Percentiles rank a stretch among this genome's conserved stretches.
These are phyloP conservation scores for Trachelus stipa DNA, from an alignment of 2,888 invertebrate genomes.

Conservation along the genomic window DNA sequence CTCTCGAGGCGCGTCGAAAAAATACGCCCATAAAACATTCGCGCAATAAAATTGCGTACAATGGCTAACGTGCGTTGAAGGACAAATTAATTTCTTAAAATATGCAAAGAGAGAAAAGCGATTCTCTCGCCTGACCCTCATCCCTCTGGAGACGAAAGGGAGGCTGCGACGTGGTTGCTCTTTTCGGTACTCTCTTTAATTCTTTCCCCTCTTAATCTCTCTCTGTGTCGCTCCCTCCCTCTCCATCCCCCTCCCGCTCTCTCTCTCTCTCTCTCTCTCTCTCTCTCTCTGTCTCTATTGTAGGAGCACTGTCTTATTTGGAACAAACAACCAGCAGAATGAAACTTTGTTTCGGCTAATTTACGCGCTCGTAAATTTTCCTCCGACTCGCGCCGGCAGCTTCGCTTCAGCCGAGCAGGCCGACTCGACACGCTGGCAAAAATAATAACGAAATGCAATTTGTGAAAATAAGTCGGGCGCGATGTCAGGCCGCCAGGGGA, in stretches of 20 bases:
- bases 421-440: conserved; percentile 18
- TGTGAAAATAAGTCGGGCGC: conserved; percentile 3
- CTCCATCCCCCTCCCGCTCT: too few relatives aligned
- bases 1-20: conserved; percentile 13
- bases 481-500: too few relatives aligned
- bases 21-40: conserved; percentile 43
- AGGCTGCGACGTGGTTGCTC: too few relatives aligned
- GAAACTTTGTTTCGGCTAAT: conserved; percentile 50
- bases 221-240: too few relatives aligned
- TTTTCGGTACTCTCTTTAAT: too few relatives aligned
- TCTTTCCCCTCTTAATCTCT: too few relatives aligned
- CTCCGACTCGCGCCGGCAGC: conserved; percentile 14
- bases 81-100: conserved; percentile 43
- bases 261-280: too few relatives aligned
- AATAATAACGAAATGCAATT: conserved; percentile 37
- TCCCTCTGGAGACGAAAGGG: background rate
- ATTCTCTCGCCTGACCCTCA: background rate
- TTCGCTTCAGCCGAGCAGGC: conserved; percentile 11
- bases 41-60: conserved; percentile 47
- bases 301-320: background rate
- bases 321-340: conserved; percentile 19
- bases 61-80: conserved; percentile 44
- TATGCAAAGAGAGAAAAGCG: conserved; percentile 4
- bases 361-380: conserved; percentile 54
- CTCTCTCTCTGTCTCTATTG: background rate